phyloP scores from a whole-genome alignment of 2,797 vertebrate species.

The Anniella stebbinsi region DNA sequence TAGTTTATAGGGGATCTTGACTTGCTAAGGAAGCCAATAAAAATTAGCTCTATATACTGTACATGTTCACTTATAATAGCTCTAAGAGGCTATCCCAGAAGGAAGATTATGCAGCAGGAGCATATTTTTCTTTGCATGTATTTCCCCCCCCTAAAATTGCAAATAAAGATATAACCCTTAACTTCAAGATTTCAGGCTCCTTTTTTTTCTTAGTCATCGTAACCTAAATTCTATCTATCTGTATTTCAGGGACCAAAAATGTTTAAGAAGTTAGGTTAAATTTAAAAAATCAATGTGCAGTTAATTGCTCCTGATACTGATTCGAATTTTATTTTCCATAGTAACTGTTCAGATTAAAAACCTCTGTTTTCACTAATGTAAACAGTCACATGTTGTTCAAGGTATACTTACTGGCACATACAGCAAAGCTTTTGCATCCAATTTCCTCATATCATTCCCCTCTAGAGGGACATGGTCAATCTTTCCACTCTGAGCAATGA shows the following conservation, averaged over 20 bases:
- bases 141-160: not conserved
- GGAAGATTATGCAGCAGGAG: not conserved
- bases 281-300: not conserved
- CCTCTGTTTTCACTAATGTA: not conserved
- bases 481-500: conserved; percentile 91
- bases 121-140: not conserved
- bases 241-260: not conserved
- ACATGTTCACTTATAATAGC: not conserved
- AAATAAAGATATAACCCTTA: not conserved
- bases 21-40: conserved; percentile 30
- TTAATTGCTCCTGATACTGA: not conserved
- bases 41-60: not conserved
- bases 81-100: conserved; percentile 6
- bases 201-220: not conserved
- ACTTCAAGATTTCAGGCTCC: not conserved
- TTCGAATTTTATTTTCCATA: not conserved
- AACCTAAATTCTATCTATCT: not conserved
- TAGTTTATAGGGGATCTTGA: not conserved
- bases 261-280: not conserved
- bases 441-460: conserved; percentile 86
- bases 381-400: not conserved
- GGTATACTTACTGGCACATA: conserved; percentile 86
- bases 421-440: conserved; percentile 84
- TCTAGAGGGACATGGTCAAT: conserved; percentile 90
- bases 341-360: not conserved